A percentile compares a stretch with the other conserved stretches of the same genome.
phyloP scores from a whole-genome alignment of 1,140 invertebrate species.

The Yoshiicerus persimilis region DNA sequence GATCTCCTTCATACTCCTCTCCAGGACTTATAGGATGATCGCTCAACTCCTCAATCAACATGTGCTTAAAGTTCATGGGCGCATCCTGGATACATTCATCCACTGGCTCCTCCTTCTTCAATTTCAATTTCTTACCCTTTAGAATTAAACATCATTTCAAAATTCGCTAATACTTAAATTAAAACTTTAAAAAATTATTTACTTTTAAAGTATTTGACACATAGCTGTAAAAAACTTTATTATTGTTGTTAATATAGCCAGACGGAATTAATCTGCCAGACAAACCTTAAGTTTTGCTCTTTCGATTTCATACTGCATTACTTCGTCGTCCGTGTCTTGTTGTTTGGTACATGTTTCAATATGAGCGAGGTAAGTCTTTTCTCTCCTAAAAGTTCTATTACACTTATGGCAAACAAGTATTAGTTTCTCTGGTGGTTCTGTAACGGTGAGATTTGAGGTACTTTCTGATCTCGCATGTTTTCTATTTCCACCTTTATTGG shows the following conservation, averaged over 20 bases:
- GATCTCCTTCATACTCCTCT: constrained; percentile 56
- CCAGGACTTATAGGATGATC: neutral
- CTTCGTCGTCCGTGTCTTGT: neutral
- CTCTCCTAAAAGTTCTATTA: constrained; percentile 64
- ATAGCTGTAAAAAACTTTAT: no score
- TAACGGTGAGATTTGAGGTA: neutral
- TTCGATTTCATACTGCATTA: neutral
- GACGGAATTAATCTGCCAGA: neutral
- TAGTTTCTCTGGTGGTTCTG: constrained; percentile 16
- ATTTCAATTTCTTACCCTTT: neutral
- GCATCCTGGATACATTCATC: constrained; percentile 24
- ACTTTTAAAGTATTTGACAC: no score
- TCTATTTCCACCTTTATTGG: neutral
- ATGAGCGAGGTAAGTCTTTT: constrained; percentile 67
- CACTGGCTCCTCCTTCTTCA: neutral
- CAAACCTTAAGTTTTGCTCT: neutral
- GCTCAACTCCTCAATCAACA: constrained; percentile 49
- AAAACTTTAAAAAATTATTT: neutral
- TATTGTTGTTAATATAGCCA: no score
- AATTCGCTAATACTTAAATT: neutral
- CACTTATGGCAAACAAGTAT: constrained; percentile 61
- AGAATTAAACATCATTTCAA: no score
- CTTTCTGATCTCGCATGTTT: constrained; percentile 11
- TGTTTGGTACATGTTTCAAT: constrained; percentile 51
- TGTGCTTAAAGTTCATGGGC: constrained; percentile 51